A percentile compares a stretch with the other conserved stretches of the same genome.
Evolutionary conservation across 2,113 vertebrate genomes (phyloP).

Genomic region (Mobula birostris): DNA sequence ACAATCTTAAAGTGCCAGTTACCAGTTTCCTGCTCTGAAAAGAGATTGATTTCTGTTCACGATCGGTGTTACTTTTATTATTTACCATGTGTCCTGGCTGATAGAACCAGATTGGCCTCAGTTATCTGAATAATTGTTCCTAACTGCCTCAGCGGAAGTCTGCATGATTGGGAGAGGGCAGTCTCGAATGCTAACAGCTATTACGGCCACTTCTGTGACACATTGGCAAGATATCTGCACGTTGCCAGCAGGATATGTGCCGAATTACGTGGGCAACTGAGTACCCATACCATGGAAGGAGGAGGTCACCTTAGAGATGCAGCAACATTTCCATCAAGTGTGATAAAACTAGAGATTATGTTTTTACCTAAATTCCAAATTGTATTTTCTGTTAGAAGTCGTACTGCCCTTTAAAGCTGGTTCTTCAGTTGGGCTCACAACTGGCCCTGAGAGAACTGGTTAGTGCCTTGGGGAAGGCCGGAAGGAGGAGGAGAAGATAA

Average conservation of each 20-base stretch:
- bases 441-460: neutral
- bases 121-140: neutral
- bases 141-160: too few species aligned
- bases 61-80: neutral
- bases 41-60: neutral
- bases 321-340: neutral
- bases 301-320: neutral
- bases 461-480: neutral
- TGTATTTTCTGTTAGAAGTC: neutral
- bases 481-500: too few species aligned
- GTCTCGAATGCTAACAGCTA: neutral
- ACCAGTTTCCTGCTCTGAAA: neutral
- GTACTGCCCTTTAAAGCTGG: neutral
- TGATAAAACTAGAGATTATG: neutral
- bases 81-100: neutral
- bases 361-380: neutral
- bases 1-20: too few species aligned
- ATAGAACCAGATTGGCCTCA: neutral
- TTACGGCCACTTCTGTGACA: neutral
- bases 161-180: neutral
- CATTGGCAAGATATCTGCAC: too few species aligned
- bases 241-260: neutral
- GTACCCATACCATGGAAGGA: neutral
- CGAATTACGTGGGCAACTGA: neutral
- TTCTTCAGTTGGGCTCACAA: neutral